These are phyloP conservation scores for Amphipoea lucens DNA, from an alignment of 2,888 invertebrate genomes.

Conservation along the genomic window DNA sequence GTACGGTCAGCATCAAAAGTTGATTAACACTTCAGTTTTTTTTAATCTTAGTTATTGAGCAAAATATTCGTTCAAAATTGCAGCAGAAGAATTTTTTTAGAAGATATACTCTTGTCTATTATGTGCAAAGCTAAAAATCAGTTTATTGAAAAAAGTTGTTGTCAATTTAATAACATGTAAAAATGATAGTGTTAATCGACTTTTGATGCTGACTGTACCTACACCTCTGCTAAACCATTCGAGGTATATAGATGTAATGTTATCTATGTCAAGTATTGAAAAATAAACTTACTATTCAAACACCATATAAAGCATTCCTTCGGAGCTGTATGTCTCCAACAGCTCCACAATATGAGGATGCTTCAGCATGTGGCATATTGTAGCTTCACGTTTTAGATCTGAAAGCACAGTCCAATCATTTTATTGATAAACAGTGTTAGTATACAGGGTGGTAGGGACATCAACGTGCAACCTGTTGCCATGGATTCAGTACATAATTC, in stretches of 20 bases:
- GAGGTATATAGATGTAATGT: neutral
- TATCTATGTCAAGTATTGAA: neutral
- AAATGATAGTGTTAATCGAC: no score
- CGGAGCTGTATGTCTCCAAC: slow-evolving; percentile 99
- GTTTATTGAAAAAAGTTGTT: no score
- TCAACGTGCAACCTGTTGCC: neutral
- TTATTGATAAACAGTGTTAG: neutral
- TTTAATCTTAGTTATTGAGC: no score
- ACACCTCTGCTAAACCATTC: neutral
- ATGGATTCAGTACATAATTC: neutral
- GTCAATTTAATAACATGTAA: no score
- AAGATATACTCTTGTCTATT: no score
- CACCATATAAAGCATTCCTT: slow-evolving; percentile 99
- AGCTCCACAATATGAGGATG: slow-evolving; percentile 99
- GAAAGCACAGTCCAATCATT: slow-evolving; percentile 78
- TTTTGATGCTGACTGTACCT: no score
- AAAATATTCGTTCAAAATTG: no score
- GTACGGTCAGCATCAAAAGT: no score
- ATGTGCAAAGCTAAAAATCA: no score
- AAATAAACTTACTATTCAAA: slow-evolving; percentile 97
- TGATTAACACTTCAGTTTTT: no score
- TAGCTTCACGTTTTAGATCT: slow-evolving; percentile 99
- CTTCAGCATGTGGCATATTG: slow-evolving; percentile 99
- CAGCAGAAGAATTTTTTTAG: no score
- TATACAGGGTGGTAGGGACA: no score